phyloP scores from a whole-genome alignment of 64 coral and sea anemone species.

The Stylophora pistillata region DNA sequence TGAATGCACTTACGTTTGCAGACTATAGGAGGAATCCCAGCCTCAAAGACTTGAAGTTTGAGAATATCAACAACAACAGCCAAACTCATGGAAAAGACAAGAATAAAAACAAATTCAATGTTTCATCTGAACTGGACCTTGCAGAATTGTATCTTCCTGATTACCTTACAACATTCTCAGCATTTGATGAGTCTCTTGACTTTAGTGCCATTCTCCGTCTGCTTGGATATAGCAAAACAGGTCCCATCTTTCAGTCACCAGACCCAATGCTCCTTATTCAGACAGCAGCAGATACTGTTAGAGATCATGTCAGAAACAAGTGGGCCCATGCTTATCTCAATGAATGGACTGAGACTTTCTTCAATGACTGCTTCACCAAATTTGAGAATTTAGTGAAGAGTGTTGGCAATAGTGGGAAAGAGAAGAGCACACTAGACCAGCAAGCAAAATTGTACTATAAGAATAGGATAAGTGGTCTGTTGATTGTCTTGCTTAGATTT shows the following conservation, averaged over 20 bases:
- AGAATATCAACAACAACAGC: slow-evolving; percentile 60
- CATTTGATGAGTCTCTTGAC: slow-evolving; percentile 65
- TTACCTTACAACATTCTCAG: slow-evolving; percentile 31
- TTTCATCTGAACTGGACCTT: slow-evolving; percentile 19
- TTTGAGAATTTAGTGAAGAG: slow-evolving; percentile 46
- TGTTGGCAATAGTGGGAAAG: background rate
- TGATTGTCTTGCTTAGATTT: too few relatives aligned
- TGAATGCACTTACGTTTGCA: background rate
- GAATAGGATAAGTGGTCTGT: too few relatives aligned
- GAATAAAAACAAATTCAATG: slow-evolving; percentile 4
- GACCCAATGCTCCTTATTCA: background rate
- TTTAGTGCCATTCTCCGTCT: slow-evolving; percentile 50
- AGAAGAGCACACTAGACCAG: slow-evolving; percentile 25
- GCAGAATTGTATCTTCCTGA: slow-evolving; percentile 29
- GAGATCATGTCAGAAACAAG: slow-evolving; percentile 60
- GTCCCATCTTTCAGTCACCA: slow-evolving; percentile 29
- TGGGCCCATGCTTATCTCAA: slow-evolving; percentile 68
- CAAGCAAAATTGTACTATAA: too few relatives aligned
- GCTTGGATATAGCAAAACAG: background rate
- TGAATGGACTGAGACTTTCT: slow-evolving; percentile 24
- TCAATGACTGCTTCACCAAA: slow-evolving; percentile 16
- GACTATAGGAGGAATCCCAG: background rate
- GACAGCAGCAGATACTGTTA: slow-evolving; percentile 23
- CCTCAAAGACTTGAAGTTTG: slow-evolving; percentile 33
- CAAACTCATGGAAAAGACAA: slow-evolving; percentile 17